Conservation (phyloP, 2,888 invertebrate genomes). For the Spodoptera picta region DNA sequence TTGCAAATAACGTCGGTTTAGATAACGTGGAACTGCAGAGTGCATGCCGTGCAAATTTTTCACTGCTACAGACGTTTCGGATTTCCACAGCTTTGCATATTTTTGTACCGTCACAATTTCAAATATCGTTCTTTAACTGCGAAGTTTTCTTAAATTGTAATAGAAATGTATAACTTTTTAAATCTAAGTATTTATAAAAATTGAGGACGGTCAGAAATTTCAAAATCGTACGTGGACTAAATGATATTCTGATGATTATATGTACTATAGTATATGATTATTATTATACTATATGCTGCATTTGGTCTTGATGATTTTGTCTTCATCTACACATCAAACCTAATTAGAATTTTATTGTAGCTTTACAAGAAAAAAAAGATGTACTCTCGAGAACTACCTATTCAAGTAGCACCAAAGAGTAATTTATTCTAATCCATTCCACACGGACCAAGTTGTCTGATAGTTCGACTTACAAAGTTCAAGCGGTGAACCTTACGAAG, state of each 20-base stretch:
- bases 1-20: slow-evolving; percentile 36
- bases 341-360: too few relatives aligned
- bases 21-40: slow-evolving; percentile 37
- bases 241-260: too few relatives aligned
- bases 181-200: too few relatives aligned
- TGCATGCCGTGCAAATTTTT: slow-evolving; percentile 40
- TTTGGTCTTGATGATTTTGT: too few relatives aligned
- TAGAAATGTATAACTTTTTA: too few relatives aligned
- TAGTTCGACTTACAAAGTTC: slow-evolving; percentile 41
- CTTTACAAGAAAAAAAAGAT: slow-evolving; percentile 15
- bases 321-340: too few relatives aligned
- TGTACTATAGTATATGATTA: too few relatives aligned
- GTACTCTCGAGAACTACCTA: slow-evolving; percentile 2
- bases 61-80: slow-evolving; percentile 6
- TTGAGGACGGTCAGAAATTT: too few relatives aligned
- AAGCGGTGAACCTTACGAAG: slow-evolving; percentile 24
- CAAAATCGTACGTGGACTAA: too few relatives aligned
- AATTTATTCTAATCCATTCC: slow-evolving; percentile 42
- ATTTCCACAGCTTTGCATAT: slow-evolving; percentile 24
- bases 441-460: slow-evolving; percentile 24
- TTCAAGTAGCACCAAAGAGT: slow-evolving; percentile 14
- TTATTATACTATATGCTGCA: too few relatives aligned
- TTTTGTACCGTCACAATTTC: slow-evolving; percentile 12
- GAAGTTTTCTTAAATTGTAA: too few relatives aligned
- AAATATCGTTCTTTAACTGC: slow-evolving; percentile 5